These are phyloP conservation scores for Acanthopagrus latus DNA, from an alignment of 2,797 vertebrate genomes.

Conservation along the genomic window DNA sequence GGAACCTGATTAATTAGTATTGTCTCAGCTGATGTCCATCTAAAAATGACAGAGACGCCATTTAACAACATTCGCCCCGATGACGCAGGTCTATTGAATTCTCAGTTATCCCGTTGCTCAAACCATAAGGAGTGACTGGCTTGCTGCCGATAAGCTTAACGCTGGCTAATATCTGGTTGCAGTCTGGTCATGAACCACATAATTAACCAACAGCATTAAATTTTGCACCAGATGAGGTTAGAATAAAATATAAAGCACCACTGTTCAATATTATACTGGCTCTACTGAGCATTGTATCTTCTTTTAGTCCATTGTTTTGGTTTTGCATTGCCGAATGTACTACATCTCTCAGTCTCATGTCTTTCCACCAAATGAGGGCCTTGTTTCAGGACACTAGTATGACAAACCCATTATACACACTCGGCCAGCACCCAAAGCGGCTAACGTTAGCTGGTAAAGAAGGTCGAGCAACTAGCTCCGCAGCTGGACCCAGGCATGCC, in stretches of 20 bases:
- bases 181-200: not conserved
- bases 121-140: not conserved
- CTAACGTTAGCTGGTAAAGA: not conserved
- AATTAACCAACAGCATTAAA: not conserved
- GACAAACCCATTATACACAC: not conserved
- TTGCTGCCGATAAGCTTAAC: not conserved
- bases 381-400: no score
- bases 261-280: not conserved
- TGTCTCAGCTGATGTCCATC: not conserved
- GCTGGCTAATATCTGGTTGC: not conserved
- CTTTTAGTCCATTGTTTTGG: not conserved
- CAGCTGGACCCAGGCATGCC: not conserved
- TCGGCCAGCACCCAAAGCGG: not conserved
- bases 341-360: not conserved
- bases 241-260: not conserved
- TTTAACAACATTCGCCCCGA: not conserved
- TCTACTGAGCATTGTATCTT: not conserved
- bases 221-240: not conserved
- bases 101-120: not conserved
- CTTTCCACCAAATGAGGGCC: no score
- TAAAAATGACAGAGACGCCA: not conserved
- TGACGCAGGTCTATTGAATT: not conserved
- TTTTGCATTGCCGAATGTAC: not conserved
- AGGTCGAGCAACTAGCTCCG: not conserved
- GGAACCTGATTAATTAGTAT: not conserved